Evolutionary conservation across 2,113 vertebrate species (phyloP).

Genomic region (Lamprologus tigripictilis): DNA sequence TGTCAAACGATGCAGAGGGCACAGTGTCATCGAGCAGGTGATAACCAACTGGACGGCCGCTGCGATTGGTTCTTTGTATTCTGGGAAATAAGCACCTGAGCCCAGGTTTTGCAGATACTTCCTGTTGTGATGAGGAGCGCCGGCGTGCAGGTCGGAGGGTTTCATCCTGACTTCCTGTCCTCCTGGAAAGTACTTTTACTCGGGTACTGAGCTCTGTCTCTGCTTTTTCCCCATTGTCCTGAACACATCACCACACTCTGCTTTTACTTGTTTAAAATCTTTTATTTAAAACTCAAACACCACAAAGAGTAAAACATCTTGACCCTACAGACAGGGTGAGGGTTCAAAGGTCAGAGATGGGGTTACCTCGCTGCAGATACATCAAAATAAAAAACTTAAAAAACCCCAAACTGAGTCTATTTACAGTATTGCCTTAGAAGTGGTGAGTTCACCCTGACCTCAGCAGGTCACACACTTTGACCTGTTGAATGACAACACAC

Average conservation of each 20-base stretch:
- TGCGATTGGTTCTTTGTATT: background rate
- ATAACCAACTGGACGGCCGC: rapidly evolving
- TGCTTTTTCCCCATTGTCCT: background rate
- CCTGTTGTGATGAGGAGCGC: background rate
- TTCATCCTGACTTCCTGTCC: background rate
- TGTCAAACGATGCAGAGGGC: background rate
- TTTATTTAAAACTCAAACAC: constrained; percentile 39
- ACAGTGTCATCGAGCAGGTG: background rate
- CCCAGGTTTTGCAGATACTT: background rate
- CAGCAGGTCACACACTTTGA: background rate
- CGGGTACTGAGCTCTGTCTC: background rate
- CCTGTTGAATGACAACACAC: background rate
- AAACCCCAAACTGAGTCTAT: constrained; percentile 23
- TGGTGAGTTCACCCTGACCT: background rate
- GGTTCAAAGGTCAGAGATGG: constrained; percentile 8
- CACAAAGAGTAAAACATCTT: constrained; percentile 24
- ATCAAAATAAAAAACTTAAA: background rate
- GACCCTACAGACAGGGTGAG: background rate
- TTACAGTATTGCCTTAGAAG: constrained; percentile 36
- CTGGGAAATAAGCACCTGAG: background rate
- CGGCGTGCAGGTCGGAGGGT: background rate
- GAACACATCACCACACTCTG: background rate
- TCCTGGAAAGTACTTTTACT: background rate
- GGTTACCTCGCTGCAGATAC: background rate
- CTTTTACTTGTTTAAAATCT: constrained; percentile 14